Evolutionary conservation across 2,113 vertebrate species (phyloP), one percentile per base, ranked within the genome.

Genomic region (Gadus macrocephalus): DNA sequence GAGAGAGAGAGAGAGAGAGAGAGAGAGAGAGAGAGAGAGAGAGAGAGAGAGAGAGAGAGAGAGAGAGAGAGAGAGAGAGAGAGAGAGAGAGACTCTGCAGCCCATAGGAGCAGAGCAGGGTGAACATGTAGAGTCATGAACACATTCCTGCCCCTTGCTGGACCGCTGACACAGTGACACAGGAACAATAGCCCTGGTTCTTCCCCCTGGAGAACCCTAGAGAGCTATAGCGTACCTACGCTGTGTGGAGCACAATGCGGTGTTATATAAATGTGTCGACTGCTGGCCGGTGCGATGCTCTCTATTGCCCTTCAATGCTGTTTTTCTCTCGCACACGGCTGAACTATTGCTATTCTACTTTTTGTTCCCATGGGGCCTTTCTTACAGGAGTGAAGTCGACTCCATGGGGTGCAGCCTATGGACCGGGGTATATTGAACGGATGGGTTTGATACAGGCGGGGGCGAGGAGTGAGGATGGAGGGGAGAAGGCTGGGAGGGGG

Each of bases 81-180:
- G 38, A 2, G 38, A 35, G 15, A 75, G 63, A 20, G 71, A 58
- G 68, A 74, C 70, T 78, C 81, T 80, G 77, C 72, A 76, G 66
- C 68, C 74, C 74, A 76, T 62, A 62, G 68, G 68, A 85, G 86
- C 81, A 53, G 64, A 80, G 77, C 81, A 67, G 67, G 70, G 60
- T 66, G 74, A 25, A 65, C 85, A 80, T 81, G 85, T 86, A 69
- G 73, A 83, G 79, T 85, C 82, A 86, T 74, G 84, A 89, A 81
- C 77, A 81, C 84, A 87, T 86, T 89, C 85, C 85, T 75, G 69
- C 76, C 81, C 38, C 64, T 77, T 73, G 78, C 62, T 65, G 70
- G 81, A 82, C 72, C 77, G 65, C 63, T 86, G 83, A 83, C 83
- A 83, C 77, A 60, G 75, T 80, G 80, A 87, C 85, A 78, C 83